A percentile compares a stretch with the other conserved stretches of the same genome.
These are phyloP conservation scores for Indicator indicator DNA, from an alignment of 2,113 vertebrate genomes.

Conservation along the genomic window DNA sequence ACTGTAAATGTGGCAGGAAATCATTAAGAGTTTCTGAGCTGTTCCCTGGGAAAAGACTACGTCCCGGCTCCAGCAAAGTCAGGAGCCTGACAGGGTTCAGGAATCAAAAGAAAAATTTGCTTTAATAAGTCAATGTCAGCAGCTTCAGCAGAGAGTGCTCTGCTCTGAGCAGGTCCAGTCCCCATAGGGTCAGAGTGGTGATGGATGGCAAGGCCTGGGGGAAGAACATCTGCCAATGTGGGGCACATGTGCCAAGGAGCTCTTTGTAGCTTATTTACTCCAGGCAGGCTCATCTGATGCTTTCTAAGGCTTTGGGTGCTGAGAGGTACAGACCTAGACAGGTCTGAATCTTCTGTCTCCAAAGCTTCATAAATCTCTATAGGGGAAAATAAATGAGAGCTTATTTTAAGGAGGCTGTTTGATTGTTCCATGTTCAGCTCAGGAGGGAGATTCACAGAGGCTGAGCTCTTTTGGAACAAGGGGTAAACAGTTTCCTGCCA, in stretches of 20 bases:
- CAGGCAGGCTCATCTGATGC: neutral
- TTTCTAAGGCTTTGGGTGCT: neutral
- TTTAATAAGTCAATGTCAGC: neutral
- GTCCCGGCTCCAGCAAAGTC: neutral
- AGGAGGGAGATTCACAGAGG: neutral
- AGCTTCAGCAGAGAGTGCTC: neutral
- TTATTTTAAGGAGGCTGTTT: neutral
- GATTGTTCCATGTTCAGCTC: neutral
- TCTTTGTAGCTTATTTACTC: neutral
- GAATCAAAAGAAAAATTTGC: slow-evolving; percentile 5
- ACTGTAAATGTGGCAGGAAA: slow-evolving; percentile 43
- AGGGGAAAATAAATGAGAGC: neutral
- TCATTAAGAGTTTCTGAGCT: slow-evolving; percentile 50
- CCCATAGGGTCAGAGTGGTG: fast-evolving
- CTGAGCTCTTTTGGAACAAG: neutral
- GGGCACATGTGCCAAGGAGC: neutral
- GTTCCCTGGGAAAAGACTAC: slow-evolving; percentile 12
- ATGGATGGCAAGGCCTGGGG: fast-evolving
- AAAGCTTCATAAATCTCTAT: neutral
- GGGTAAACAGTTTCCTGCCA: neutral
- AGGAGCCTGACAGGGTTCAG: neutral
- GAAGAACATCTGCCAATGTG: neutral
- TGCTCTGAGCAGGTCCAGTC: neutral
- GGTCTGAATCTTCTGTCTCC: neutral
- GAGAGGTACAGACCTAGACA: fast-evolving